A percentile compares a stretch with the other conserved stretches of the same genome.
Conservation (phyloP, 2,113 vertebrate species). For the Dryoscopus gambensis region DNA sequence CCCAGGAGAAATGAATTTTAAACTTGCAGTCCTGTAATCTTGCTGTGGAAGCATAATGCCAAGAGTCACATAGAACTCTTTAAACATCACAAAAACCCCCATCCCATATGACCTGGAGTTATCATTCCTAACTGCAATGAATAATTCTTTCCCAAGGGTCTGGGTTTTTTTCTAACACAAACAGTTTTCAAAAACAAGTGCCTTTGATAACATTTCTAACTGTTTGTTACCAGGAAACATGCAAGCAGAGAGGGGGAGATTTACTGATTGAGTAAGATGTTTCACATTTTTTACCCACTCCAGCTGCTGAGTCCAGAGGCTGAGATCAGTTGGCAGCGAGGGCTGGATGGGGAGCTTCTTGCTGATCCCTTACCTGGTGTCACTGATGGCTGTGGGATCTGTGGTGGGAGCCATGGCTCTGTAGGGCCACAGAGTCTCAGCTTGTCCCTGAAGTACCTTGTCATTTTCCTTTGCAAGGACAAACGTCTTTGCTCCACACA, state of each 20-base stretch:
- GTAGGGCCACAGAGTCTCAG: neutral
- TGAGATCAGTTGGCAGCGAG: neutral
- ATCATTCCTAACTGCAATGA: neutral
- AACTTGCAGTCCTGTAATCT: neutral
- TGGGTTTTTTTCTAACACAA: neutral
- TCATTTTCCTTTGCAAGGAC: neutral
- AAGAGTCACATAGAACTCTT: neutral
- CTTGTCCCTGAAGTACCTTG: neutral
- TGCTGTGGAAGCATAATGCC: neutral
- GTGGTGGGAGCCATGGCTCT: neutral
- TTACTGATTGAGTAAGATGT: neutral
- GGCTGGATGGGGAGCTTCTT: neutral
- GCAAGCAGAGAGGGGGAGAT: neutral
- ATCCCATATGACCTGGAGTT: neutral
- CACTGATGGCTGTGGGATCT: fast-evolving
- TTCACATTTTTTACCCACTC: neutral
- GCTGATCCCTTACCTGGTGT: neutral
- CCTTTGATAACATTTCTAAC: neutral
- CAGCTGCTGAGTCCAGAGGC: neutral
- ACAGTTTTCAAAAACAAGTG: neutral
- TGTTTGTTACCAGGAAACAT: neutral
- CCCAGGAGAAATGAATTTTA: neutral
- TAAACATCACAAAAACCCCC: neutral
- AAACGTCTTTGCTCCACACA: neutral
- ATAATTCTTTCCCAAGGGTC: neutral